Conservation (phyloP, 2,888 invertebrate species). For the Drosophila anomalata region DNA sequence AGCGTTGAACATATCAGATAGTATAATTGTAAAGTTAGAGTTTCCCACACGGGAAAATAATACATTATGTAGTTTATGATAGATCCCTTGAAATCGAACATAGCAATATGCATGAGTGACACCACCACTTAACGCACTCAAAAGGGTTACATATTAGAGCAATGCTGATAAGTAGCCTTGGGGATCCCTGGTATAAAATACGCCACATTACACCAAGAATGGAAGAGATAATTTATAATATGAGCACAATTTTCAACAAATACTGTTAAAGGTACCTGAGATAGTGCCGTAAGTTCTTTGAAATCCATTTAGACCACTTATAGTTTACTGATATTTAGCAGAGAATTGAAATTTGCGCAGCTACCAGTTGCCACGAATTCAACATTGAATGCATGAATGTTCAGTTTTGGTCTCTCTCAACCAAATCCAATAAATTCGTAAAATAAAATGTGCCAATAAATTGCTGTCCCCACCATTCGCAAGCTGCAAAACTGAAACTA, state of each 20-base stretch:
- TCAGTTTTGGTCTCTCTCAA: slow-evolving; percentile 36
- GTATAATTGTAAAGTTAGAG: no score
- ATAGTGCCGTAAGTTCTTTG: background rate
- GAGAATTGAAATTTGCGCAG: slow-evolving; percentile 10
- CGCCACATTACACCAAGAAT: background rate
- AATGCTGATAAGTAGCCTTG: no score
- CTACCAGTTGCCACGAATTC: slow-evolving; percentile 30
- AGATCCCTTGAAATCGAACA: no score
- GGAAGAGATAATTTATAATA: background rate
- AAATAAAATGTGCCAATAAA: slow-evolving; percentile 78
- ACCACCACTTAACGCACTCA: no score
- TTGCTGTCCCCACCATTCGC: slow-evolving; percentile 49
- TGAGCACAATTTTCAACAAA: background rate
- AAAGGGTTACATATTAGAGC: no score
- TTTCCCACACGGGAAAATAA: no score
- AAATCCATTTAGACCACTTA: background rate
- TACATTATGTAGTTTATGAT: no score
- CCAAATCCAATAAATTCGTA: slow-evolving; percentile 71
- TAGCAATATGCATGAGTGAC: no score
- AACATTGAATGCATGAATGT: background rate
- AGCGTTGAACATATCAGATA: no score
- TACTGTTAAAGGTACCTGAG: background rate
- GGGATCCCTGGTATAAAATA: no score
- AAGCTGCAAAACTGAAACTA: slow-evolving; percentile 63
- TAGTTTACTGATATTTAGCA: slow-evolving; percentile 1